phyloP scores from a whole-genome alignment of 2,888 invertebrate species.

The Orchesella flavescens region DNA sequence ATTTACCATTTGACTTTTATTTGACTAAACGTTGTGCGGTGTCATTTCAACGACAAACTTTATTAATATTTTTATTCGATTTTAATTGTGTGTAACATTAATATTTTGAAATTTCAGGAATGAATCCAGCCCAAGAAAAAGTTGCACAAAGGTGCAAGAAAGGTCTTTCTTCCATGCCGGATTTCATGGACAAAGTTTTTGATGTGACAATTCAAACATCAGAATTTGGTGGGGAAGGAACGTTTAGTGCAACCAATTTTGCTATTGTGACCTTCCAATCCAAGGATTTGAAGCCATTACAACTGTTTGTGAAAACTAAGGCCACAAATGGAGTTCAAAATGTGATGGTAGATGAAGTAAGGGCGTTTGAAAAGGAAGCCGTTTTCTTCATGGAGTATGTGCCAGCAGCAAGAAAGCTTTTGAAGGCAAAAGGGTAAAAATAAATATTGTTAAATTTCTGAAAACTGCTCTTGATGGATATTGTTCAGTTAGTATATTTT shows the following conservation, averaged over 20 bases:
- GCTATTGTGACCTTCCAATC: background rate
- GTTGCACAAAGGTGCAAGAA: background rate
- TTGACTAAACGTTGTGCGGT: too few relatives aligned
- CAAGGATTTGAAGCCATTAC: background rate
- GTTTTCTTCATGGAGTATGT: background rate
- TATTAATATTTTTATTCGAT: too few relatives aligned
- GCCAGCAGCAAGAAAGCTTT: background rate
- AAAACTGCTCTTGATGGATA: background rate
- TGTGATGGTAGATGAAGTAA: background rate
- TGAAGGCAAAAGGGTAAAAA: background rate
- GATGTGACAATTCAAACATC: background rate
- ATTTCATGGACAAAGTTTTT: background rate
- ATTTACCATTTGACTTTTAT: too few relatives aligned
- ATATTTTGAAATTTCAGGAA: too few relatives aligned
- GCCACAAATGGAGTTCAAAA: background rate
- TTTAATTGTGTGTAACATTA: too few relatives aligned
- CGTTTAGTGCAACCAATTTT: background rate
- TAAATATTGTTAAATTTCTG: too few relatives aligned
- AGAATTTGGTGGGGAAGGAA: background rate
- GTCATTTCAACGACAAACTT: too few relatives aligned
- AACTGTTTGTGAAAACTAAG: background rate
- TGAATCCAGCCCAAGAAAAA: background rate
- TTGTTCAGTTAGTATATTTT: background rate
- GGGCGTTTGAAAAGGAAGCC: background rate
- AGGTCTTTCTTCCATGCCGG: background rate